Evolutionary conservation across 1,140 invertebrate genomes (phyloP), one percentile per base, ranked within the genome.

Genomic region (Gerris buenoi): DNA sequence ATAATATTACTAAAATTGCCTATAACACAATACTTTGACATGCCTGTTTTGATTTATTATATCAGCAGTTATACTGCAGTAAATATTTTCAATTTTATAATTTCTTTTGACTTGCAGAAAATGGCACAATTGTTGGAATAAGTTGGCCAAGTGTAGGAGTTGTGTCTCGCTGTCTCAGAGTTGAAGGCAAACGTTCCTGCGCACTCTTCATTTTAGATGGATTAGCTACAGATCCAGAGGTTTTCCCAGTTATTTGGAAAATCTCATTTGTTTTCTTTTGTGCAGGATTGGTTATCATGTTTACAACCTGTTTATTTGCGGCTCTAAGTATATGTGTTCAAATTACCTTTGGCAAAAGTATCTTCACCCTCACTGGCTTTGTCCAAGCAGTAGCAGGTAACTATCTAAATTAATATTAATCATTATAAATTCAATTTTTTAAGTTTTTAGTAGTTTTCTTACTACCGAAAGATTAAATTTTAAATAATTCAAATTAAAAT

Each of bases 321-420:
- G 73, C 91, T 0, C 71, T 91, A 28, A 87, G 89, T 57, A 88
- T 87, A 69, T 92, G 89, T 73, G 80, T 88, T 0, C 87, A 91
- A 73, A 86, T 87, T 56, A 80, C 90, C 1, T 87, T 84, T 68
- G 85, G 84, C 68, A 91, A 92, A 74, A 91, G 88, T 74, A 88
- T 92, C 63, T 90, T 91, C 74, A 90, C 88, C 14, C 74, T 91
- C n/a, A 85, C 88, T 0, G 89, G 89, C 23, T 84, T 88, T n/a
- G 84, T 87, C 0, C 90, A 93, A 75, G 86, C 88, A 29, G 76
- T 90, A 56, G 86, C 88, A 73, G 89, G 89, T 90, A 78, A 76
- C 72, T 13, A 56, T 56, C n/a, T 56, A 10, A 10, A 56, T 10
- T 56, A n/a, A 56, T 13, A 56, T 56, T 60, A 10, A 22, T 22